A percentile compares a stretch with the other conserved stretches of the same genome.
phyloP scores from a whole-genome alignment of 2,113 vertebrate genomes.

The Rhea americana region DNA sequence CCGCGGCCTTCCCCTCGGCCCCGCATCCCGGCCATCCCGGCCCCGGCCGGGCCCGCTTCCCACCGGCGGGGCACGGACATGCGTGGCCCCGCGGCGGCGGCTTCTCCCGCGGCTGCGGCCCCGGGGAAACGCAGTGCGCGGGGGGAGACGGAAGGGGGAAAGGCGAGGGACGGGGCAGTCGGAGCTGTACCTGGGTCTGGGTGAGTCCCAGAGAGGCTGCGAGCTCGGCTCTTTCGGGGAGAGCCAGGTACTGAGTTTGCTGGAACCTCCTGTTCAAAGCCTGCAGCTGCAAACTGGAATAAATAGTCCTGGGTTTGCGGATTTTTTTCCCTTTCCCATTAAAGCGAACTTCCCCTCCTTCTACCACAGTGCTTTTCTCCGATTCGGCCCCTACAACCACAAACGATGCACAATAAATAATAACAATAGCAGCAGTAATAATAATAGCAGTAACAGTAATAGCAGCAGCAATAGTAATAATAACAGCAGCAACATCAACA shows the following conservation, averaged over 20 bases:
- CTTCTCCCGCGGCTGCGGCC: not conserved
- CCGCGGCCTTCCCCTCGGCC: not conserved
- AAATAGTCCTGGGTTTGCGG: constrained; percentile 98
- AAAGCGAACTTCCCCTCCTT: constrained; percentile 97
- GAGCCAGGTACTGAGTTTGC: constrained; percentile 96
- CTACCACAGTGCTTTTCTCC: constrained; percentile 98
- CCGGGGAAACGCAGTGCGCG: not conserved
- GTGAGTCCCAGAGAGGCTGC: constrained; percentile 97
- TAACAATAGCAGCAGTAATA: constrained; percentile 18
- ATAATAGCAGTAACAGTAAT: constrained; percentile 26
- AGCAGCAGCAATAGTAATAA: constrained; percentile 13
- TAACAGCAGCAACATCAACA: constrained; percentile 44
- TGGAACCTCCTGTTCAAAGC: constrained; percentile 97
- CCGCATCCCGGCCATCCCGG: not conserved
- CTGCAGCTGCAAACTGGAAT: constrained; percentile 98
- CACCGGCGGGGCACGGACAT: not conserved
- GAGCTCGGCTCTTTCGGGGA: constrained; percentile 96
- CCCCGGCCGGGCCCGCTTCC: not conserved
- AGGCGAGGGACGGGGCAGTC: not conserved
- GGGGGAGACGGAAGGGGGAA: not conserved
- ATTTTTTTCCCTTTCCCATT: constrained; percentile 99
- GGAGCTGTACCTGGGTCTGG: constrained; percentile 91
- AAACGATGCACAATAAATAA: constrained; percentile 43
- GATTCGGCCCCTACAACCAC: constrained; percentile 82
- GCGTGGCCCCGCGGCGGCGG: not conserved